Evolutionary conservation across 2,113 vertebrate genomes (phyloP), one percentile per base, ranked within the genome.

Genomic region (Hystrix cristata): DNA sequence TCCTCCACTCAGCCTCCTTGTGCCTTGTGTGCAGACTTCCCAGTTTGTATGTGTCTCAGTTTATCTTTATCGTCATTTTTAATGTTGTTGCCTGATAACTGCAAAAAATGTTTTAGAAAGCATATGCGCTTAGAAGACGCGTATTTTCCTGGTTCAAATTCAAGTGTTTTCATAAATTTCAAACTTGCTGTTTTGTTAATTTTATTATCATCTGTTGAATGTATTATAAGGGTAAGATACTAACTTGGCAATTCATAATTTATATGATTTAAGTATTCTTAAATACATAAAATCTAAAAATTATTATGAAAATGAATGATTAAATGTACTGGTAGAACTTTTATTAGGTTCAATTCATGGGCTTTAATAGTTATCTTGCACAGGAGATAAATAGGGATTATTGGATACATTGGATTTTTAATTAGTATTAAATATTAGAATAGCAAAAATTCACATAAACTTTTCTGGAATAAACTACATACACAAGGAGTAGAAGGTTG

Each of bases 391-490:
- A 14, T 78, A 46, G 15, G 19, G 25, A 59, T 87, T 82, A 4
- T 82, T 94, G 8, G 5, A 34, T 48, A 67, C 1, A 1, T 3
- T 83, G 55, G 31, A 25, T 55, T 93, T 95, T 93, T 86, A 46
- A 76, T 69, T 91, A 55, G 9, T 55, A 86, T 46, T 87, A 90
- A 94, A 90, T 34, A 59, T 59, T 90, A 60, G 13, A 92, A 57
- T 62, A 76, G 53, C 59, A 31, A 74, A 89, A 82, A 2, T 51
- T 78, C 27, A 78, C 62, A n/a, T 46, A 34, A 92, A 83, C 5
- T 57, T 59, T 62, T 85, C 64, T 83, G 31, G 19, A 78, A 51
- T 86, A n/a, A 76, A 89, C 3, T n/a, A 76, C 25, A 15, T 74
- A 1, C 0, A 16, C 62, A 34, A 6, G 11, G 11, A 15, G 5